Evolutionary conservation across 2,113 vertebrate genomes (phyloP), one percentile per base, ranked within the genome.

Genomic region (Coreoperca whiteheadi): DNA sequence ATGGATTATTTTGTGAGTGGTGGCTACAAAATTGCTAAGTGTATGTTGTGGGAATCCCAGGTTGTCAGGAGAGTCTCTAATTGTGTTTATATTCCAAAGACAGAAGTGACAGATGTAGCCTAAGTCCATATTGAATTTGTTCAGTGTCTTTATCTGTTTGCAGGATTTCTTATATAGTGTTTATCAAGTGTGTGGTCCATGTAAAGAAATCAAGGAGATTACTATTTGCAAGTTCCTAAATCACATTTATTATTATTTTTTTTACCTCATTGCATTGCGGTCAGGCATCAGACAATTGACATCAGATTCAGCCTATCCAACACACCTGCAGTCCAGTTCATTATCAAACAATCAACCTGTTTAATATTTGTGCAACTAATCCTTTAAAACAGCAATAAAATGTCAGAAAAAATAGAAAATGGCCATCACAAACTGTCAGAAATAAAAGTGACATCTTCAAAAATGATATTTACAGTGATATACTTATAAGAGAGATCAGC

Each of bases 81-180:
- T 82, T 83, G 70, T 86, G 74, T 81, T 86, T 59, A 8, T 25
- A 20, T 71, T 71, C 20, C 30, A 21, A 34, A 64, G 30, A 34
- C 28, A 32, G 18, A 50, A 67, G 28, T 77, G 68, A 87, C 60
- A 79, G 83, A 20, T 80, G 43, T 43, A 73, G 50, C n/a, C n/a
- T 39, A 39, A 39, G 39, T 87, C 37, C 39, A 69, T 69, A 3
- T 59, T 53, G 23, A 67, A 85, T 68, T 70, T 48, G 1, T 60
- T 71, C 2, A 16, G 15, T 64, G 43, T 25, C 20, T 86, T 72
- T 61, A 12, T 77, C 57, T 76, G 32, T 16, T 71, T 32, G 7
- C 20, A 69, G 54, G 39, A 65, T 72, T 71, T 81, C 6, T 65
- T 59, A 28, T n/a, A 64, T 28, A 9, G 12, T 23, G n/a, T 69